phyloP scores from a whole-genome alignment of 2,113 vertebrate species.

The Hypocryptadius cinnamomeus region DNA sequence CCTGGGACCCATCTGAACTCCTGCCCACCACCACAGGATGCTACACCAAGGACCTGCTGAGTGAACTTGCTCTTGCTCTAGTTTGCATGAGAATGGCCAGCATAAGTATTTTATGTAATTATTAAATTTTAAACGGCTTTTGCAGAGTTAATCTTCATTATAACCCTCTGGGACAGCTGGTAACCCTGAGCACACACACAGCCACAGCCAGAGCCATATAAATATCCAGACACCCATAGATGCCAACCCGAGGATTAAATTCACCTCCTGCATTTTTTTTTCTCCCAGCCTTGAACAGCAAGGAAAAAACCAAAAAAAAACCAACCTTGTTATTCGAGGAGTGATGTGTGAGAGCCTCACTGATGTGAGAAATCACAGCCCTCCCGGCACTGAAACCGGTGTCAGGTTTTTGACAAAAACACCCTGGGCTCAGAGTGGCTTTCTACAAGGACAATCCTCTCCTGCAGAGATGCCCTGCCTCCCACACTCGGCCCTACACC shows the following conservation, averaged over 20 bases:
- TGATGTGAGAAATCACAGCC: background rate
- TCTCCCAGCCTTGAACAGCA: rapidly evolving
- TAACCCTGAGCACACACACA: background rate
- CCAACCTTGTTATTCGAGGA: background rate
- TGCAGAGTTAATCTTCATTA: conserved; percentile 26
- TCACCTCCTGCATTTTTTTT: background rate
- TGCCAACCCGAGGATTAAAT: conserved; percentile 2
- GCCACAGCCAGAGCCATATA: background rate
- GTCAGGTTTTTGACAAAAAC: background rate
- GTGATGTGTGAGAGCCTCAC: background rate
- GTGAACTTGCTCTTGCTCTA: background rate
- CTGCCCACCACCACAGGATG: background rate
- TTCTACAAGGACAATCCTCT: background rate
- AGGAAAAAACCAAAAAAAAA: background rate
- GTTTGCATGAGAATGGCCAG: background rate
- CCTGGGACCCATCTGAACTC: background rate
- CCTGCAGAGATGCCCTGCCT: background rate
- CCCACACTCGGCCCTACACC: background rate
- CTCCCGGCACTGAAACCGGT: rapidly evolving
- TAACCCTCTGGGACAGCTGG: conserved; percentile 2
- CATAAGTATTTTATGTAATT: conserved; percentile 13
- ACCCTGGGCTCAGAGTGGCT: background rate
- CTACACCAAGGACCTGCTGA: background rate
- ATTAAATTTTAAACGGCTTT: conserved; percentile 15
- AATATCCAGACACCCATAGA: conserved; percentile 11